Percentiles rank a stretch among this genome's conserved stretches.
Evolutionary conservation across 1,140 invertebrate species (phyloP).

Genomic region (Palaemon carinicauda): DNA sequence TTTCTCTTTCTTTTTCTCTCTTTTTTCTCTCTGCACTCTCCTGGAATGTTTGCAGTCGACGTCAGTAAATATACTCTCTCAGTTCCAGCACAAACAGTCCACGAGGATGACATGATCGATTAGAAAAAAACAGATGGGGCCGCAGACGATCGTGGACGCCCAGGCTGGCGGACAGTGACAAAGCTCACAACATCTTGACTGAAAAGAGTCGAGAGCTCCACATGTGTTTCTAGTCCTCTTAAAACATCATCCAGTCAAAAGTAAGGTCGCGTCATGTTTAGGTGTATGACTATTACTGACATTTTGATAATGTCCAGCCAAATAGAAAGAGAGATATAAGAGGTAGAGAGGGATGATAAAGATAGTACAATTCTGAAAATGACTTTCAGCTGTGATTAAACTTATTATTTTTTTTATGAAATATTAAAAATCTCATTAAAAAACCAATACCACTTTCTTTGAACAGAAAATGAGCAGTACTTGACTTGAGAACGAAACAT

Average conservation of each 20-base stretch:
- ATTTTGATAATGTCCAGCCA: not conserved
- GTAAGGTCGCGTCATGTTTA: conserved; percentile 35
- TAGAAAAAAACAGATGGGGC: not conserved
- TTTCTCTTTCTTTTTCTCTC: not conserved
- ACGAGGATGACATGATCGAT: conserved; percentile 6
- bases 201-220: conserved; percentile 43
- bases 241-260: conserved; percentile 37
- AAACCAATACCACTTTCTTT: no score
- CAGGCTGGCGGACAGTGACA: conserved; percentile 21
- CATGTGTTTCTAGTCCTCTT: conserved; percentile 4
- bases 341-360: no score
- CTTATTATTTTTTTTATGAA: no score
- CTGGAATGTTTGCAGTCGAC: conserved; percentile 29
- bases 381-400: no score
- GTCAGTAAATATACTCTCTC: not conserved
- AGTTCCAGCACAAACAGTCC: conserved; percentile 32
- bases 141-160: not conserved
- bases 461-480: no score
- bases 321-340: no score
- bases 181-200: conserved; percentile 41
- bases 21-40: not conserved
- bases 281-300: not conserved
- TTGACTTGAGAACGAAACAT: no score
- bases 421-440: no score
- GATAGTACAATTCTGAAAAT: no score